Percentiles rank a stretch among this genome's conserved stretches.
Conservation (phyloP, 2,113 vertebrate genomes). For the Chaetodon trifascialis region DNA sequence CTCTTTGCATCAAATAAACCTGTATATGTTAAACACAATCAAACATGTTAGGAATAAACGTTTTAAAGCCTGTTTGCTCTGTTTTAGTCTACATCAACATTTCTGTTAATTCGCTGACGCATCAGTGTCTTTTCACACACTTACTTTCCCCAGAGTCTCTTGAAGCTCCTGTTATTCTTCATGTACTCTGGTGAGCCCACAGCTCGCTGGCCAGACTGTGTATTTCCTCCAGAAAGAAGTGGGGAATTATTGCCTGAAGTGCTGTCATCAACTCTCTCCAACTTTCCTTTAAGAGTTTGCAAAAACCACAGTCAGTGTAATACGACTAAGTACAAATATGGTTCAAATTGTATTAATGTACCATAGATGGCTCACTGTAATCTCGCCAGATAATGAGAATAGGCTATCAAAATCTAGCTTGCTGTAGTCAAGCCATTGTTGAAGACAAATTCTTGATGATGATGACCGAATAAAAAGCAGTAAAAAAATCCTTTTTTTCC, state of each 20-base stretch:
- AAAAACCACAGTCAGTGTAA: conserved; percentile 42
- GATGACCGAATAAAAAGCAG: conserved; percentile 6
- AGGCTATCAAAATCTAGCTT: not conserved
- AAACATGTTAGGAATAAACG: not conserved
- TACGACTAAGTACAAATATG: conserved; percentile 5
- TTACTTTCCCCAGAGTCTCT: conserved; percentile 98
- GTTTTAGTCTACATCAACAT: not conserved
- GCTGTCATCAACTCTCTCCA: conserved; percentile 84
- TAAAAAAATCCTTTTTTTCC: not conserved
- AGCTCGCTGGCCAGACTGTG: conserved; percentile 87
- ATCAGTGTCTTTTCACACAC: conserved; percentile 61
- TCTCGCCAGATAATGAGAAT: conserved; percentile 26
- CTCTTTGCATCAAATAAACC: not conserved
- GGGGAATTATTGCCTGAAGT: conserved; percentile 86
- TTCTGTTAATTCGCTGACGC: not conserved
- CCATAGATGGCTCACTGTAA: not conserved
- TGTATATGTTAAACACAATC: not conserved
- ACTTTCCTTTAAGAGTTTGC: conserved; percentile 84
- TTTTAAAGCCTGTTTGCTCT: not conserved
- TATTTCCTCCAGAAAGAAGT: conserved; percentile 78
- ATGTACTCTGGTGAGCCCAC: conserved; percentile 90
- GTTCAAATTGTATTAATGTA: not conserved
- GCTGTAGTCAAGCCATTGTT: not conserved
- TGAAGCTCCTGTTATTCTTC: conserved; percentile 95
- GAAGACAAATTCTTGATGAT: conserved; percentile 18